These are phyloP conservation scores for Cylloceria caligata DNA, from an alignment of 2,888 invertebrate genomes.

Conservation along the genomic window DNA sequence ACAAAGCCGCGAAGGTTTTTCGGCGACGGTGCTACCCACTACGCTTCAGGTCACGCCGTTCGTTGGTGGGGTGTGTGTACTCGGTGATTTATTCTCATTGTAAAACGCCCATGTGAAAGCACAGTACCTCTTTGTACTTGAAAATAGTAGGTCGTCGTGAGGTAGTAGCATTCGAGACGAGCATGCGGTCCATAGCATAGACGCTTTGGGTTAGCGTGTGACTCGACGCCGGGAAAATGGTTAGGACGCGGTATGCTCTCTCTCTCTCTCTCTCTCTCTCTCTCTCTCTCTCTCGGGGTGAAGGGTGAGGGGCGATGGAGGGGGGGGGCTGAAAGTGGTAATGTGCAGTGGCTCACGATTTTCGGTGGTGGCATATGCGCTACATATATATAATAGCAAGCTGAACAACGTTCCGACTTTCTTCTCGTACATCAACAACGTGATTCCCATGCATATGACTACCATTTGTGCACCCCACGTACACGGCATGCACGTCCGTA, in stretches of 20 bases:
- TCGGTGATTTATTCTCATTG: slow-evolving; percentile 71
- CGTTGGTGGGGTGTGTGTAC: slow-evolving; percentile 33
- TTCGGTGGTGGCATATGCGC: slow-evolving; percentile 73
- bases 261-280: slow-evolving; percentile 9
- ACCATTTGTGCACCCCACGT: slow-evolving; percentile 57
- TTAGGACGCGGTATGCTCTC: slow-evolving; percentile 26
- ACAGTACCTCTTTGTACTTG: slow-evolving; percentile 66
- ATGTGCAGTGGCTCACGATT: slow-evolving; percentile 45
- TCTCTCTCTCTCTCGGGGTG: too few species aligned
- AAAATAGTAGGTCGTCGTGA: slow-evolving; percentile 72
- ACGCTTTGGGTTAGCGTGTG: slow-evolving; percentile 33
- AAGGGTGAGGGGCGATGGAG: not conserved
- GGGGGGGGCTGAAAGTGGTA: slow-evolving; percentile 38
- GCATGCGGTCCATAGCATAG: slow-evolving; percentile 27
- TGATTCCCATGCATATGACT: slow-evolving; percentile 81
- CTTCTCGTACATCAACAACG: slow-evolving; percentile 80
- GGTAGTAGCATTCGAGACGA: slow-evolving; percentile 61
- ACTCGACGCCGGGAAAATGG: slow-evolving; percentile 57
- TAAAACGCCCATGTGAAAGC: slow-evolving; percentile 71
- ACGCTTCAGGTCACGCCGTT: slow-evolving; percentile 36
- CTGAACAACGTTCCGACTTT: slow-evolving; percentile 69
- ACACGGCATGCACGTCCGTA: slow-evolving; percentile 1
- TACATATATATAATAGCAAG: slow-evolving; percentile 37
- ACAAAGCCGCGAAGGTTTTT: slow-evolving; percentile 47
- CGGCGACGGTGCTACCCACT: slow-evolving; percentile 22